A percentile compares a stretch with the other conserved stretches of the same genome.
These are phyloP conservation scores for Acestrorhynchus altus DNA, from an alignment of 2,797 vertebrate species.

Conservation along the genomic window DNA sequence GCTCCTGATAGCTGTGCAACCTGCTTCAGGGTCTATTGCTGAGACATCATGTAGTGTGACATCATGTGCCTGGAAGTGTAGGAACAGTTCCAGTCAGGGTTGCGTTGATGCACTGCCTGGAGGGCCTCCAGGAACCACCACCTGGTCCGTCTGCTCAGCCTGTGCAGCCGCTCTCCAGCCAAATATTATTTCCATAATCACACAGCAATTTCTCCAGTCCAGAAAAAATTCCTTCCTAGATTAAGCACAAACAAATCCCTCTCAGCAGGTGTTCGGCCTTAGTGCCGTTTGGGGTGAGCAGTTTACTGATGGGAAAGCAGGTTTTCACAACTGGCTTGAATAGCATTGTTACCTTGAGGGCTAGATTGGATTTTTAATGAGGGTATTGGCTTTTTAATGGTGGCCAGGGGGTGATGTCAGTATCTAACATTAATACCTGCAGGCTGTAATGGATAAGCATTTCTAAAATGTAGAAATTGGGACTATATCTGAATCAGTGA, in stretches of 20 bases:
- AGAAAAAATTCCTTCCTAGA: slow-evolving; percentile 63
- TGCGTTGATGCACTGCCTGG: background rate
- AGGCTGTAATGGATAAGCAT: too few relatives aligned
- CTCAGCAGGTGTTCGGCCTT: slow-evolving; percentile 45
- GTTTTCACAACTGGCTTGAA: slow-evolving; percentile 22
- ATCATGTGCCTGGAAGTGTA: background rate
- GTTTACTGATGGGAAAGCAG: slow-evolving; percentile 3
- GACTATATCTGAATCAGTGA: too few relatives aligned
- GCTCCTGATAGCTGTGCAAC: too few relatives aligned
- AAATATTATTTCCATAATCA: slow-evolving; percentile 30
- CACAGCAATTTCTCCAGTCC: background rate
- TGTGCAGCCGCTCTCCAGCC: background rate
- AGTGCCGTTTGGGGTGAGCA: slow-evolving; percentile 29
- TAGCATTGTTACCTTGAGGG: background rate
- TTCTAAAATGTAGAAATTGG: too few relatives aligned
- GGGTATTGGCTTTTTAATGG: background rate
- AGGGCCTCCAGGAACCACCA: slow-evolving; percentile 8
- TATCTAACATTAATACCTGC: too few relatives aligned
- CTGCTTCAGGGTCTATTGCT: background rate
- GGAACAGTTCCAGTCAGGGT: background rate
- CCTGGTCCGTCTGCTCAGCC: background rate
- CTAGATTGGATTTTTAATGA: background rate
- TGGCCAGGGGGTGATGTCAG: too few relatives aligned
- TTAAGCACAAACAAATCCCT: slow-evolving; percentile 60
- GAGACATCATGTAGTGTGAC: background rate